Evolutionary conservation across 2,113 vertebrate species (phyloP).

Genomic region (Phodopus roborovskii): DNA sequence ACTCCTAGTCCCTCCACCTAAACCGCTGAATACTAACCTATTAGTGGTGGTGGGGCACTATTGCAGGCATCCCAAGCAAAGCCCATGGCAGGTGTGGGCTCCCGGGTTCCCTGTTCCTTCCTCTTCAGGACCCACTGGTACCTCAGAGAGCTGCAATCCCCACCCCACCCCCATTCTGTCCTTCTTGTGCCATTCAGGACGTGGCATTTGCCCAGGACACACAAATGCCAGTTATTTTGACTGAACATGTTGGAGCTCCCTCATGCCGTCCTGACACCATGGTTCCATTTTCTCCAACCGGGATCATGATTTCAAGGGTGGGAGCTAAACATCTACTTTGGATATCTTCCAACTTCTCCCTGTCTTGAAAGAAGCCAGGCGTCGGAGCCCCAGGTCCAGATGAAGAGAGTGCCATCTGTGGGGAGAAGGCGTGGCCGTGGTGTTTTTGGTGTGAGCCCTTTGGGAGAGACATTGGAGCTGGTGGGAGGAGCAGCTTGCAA

Average conservation of each 20-base stretch:
- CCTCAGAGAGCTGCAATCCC: neutral
- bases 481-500: neutral
- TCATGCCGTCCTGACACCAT: fast-evolving
- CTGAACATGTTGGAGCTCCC: neutral
- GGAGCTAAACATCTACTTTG: too few species aligned
- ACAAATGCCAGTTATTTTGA: neutral
- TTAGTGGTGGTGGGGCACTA: neutral
- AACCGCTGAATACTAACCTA: neutral
- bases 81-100: neutral
- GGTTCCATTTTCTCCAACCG: neutral
- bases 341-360: neutral
- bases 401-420: neutral
- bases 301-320: neutral
- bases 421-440: neutral
- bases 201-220: neutral
- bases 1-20: neutral
- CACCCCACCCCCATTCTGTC: fast-evolving
- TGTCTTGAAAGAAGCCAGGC: neutral
- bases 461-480: neutral
- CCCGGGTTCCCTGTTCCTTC: neutral
- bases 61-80: neutral
- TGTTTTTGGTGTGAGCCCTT: neutral
- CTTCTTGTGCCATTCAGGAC: neutral
- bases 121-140: neutral
- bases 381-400: neutral